Conservation (phyloP, 2,797 vertebrate species). For the Linurgus olivaceus region DNA sequence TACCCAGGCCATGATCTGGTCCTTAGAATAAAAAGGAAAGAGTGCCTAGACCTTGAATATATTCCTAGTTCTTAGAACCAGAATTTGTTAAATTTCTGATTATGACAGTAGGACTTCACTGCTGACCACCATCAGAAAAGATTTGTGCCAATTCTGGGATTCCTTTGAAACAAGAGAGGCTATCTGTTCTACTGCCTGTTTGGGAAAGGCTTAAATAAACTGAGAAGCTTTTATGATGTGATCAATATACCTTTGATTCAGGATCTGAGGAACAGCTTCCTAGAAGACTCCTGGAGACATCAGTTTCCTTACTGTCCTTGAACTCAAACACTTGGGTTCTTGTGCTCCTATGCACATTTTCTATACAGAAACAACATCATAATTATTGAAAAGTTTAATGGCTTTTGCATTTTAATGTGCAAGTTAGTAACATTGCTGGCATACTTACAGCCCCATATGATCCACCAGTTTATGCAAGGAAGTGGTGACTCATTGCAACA, state of each 20-base stretch:
- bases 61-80: background rate
- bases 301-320: background rate
- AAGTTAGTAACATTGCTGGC: background rate
- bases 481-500: background rate
- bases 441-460: background rate
- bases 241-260: background rate
- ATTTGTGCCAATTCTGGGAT: background rate
- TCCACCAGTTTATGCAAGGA: background rate
- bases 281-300: background rate
- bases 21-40: background rate
- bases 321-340: background rate
- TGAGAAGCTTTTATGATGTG: background rate
- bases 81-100: background rate
- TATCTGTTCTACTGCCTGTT: background rate
- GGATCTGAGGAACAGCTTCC: background rate
- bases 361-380: background rate
- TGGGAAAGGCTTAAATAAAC: background rate
- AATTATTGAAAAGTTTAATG: background rate
- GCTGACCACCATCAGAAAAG: background rate
- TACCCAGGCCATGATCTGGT: background rate
- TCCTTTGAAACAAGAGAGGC: background rate
- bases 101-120: background rate
- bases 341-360: background rate
- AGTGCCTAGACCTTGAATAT: background rate
- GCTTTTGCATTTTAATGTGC: background rate